Base-by-base conservation (phyloP, 2,888 invertebrate species). In the Sarcophaga subvicina region DNA sequence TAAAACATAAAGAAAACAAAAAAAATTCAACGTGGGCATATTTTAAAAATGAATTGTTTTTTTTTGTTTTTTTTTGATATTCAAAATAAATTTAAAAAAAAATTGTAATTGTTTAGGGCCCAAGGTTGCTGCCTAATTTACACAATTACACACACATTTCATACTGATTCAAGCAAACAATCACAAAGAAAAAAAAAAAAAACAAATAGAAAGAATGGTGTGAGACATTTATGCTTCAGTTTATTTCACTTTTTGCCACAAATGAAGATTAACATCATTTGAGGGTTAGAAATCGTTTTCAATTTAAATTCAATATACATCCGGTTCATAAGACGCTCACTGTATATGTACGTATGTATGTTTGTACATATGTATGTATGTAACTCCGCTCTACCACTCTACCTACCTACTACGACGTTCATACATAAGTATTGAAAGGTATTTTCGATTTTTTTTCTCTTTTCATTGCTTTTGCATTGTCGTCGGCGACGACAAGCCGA, bases 231-330 rank as follows among this genome's bases (percentile, higher is more conserved):
- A 85, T 85, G 84, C 62, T 80, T 71, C 80, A 85, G 71, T 72
- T 80, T 76, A 71, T 71, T 85, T 80, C 84, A 80, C 70, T 76
- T 85, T 77, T 81, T 79, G 82, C 82, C 82, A 79, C 85, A 86
- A 82, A 86, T 82, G 79, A 86, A 86, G 82, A 86, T 86, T 86
- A 86, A 82, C 85, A 86, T 86, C 82, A 82, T 82, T 87, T 78
- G 81, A 82, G 81, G 84, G 85, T 85, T 72, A 88, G 89, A 91
- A 91, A 91, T 91, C 89, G 80, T 91, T 89, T 91, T 89, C 91
- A 91, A 91, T 91, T 91, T 92, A 92, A 91, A 91, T 91, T 91
- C 91, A 91, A 92, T 92, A 92, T 91, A 91, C 91, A 91, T 91
- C 91, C 91, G 85, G 85, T 82, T 85, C 78, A 75, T 85, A 85